Evolutionary conservation across 2,888 invertebrate species (phyloP).

Genomic region (Amphiduros pacificus): DNA sequence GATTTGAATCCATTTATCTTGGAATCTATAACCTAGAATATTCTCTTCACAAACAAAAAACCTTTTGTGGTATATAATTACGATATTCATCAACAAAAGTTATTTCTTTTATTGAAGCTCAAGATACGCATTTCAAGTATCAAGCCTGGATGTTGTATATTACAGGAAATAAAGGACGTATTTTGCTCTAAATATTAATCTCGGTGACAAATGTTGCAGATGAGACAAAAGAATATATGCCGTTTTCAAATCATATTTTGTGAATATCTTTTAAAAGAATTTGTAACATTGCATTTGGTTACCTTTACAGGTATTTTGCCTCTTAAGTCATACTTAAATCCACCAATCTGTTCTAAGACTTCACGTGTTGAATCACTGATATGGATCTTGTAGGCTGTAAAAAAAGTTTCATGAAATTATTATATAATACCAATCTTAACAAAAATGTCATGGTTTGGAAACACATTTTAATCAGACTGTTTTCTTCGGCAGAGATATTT

Average conservation of each 20-base stretch:
- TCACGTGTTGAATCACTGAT: conserved; percentile 6
- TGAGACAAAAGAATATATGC: neutral
- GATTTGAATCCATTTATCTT: too few species aligned
- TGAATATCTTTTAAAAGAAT: neutral
- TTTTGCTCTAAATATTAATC: neutral
- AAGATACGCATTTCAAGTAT: too few species aligned
- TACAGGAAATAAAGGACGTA: neutral
- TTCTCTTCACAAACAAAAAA: too few species aligned
- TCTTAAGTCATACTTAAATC: conserved; percentile 5
- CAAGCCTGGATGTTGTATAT: too few species aligned
- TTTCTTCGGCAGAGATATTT: neutral
- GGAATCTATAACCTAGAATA: too few species aligned
- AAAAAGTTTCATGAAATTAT: neutral
- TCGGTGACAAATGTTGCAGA: neutral
- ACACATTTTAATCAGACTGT: neutral
- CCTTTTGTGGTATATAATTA: too few species aligned
- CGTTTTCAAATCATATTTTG: neutral
- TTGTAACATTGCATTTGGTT: neutral
- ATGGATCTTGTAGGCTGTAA: conserved; percentile 16
- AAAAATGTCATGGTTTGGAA: too few species aligned
- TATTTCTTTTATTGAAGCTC: too few species aligned
- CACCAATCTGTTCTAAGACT: conserved; percentile 6
- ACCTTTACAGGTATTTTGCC: conserved; percentile 47
- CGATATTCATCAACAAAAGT: too few species aligned
- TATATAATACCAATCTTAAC: neutral